Evolutionary conservation across 2,113 vertebrate genomes (phyloP), one percentile per base, ranked within the genome.

Genomic region (Sinocyclocheilus maitianheensis): DNA sequence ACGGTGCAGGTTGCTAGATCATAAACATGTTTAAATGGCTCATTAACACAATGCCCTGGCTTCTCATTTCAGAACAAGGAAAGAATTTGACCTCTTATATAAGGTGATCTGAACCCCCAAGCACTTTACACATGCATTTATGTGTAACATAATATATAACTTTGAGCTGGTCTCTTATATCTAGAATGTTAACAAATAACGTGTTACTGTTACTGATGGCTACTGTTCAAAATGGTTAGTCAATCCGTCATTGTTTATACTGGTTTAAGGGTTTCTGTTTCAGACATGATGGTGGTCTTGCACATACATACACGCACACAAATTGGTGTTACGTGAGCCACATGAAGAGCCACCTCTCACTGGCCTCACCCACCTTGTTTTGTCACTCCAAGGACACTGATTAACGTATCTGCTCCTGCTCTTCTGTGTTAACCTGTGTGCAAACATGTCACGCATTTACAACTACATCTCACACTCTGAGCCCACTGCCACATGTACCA

Each of bases 81-180:
- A 79, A 55, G 63, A 24, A n/a, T 40, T 55, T 53, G 34, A 67
- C 26, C 51, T 6, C 24, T 16, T 62, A 53, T 26, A 51, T 84
- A 37, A 63, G 75, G 55, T 81, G 58, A n/a, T 58, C 37, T 34
- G 46, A 51, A 74, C 83, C 79, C 69, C 63, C 46, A 24, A 88
- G 72, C 88, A 89, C 87, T 91, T 78, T 72, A 63, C 86, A 46
- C 80, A 60, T 79, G 67, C 67, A 65, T 82, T 46, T 85, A 60
- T 34, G 83, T 81, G 18, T 63, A 58, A 81, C 62, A 14, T 10
- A 34, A 34, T 62, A 53, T 71, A n/a, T 72, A 46, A 69, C 69
- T 18, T 48, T 62, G 84, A 83, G 79, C 84, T 74, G 80, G 79
- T 83, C 87, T 88, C 87, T 85, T 77, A 53, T 72, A 77, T 69